Evolutionary conservation across 2,888 invertebrate genomes (phyloP).

Genomic region (Metellina segmentata): DNA sequence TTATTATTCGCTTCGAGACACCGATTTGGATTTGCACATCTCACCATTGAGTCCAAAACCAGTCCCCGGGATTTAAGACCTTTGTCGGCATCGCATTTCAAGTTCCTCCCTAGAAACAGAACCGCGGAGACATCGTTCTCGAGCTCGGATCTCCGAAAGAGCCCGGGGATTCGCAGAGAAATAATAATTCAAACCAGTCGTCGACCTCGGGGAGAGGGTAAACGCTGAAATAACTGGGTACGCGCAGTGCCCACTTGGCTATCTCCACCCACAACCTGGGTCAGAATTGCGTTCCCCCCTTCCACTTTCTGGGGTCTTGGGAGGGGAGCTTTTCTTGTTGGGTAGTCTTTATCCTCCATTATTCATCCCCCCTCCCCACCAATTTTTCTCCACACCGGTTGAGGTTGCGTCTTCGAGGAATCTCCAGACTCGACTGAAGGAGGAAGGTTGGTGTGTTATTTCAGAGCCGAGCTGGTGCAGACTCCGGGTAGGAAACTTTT

Average conservation of each 20-base stretch:
- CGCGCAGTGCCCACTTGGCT: slow-evolving; percentile 59
- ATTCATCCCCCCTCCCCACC: slow-evolving; percentile 20
- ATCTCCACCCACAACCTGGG: slow-evolving; percentile 74
- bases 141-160: neutral
- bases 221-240: slow-evolving; percentile 64
- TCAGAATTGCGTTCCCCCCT: neutral
- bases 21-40: neutral
- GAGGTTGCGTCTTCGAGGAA: slow-evolving; percentile 8
- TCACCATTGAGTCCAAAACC: neutral
- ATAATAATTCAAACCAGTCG: slow-evolving; percentile 66
- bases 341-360: slow-evolving; percentile 55
- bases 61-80: neutral
- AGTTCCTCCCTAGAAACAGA: neutral
- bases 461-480: too few species aligned
- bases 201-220: slow-evolving; percentile 59
- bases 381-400: slow-evolving; percentile 33
- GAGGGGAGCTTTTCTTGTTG: slow-evolving; percentile 46
- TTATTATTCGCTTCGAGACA: neutral
- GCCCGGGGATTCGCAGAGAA: slow-evolving; percentile 32
- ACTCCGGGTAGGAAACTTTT: neutral
- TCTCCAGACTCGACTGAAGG: neutral
- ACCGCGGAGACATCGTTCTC: neutral
- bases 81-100: neutral
- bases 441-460: too few species aligned
- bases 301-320: slow-evolving; percentile 17